Conservation (phyloP, 2,888 invertebrate genomes). For the Pseudanteris insignis region DNA sequence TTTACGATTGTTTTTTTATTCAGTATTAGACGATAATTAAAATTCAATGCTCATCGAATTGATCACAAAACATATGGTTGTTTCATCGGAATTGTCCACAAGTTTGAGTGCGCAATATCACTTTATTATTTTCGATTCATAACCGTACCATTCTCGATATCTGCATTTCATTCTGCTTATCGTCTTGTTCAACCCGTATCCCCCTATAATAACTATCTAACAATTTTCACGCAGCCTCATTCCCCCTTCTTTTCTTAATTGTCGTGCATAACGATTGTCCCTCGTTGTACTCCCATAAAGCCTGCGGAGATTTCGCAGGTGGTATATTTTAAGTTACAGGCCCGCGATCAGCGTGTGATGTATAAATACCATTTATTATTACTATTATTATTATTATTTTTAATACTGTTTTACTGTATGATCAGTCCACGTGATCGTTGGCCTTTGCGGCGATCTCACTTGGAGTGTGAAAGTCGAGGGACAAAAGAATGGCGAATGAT, state of each 20-base stretch:
- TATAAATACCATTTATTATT: neutral
- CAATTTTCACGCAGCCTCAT: neutral
- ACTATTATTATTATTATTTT: slow-evolving; percentile 19
- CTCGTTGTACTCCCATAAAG: slow-evolving; percentile 54
- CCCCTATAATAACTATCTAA: no score
- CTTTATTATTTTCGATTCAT: no score
- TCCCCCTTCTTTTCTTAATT: slow-evolving; percentile 31
- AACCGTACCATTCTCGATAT: no score
- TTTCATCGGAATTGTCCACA: no score
- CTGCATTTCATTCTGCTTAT: no score
- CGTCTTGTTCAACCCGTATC: no score
- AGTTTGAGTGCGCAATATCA: no score
- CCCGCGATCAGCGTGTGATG: slow-evolving; percentile 39
- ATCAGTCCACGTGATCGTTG: slow-evolving; percentile 36
- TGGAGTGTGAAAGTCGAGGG: slow-evolving; percentile 53
- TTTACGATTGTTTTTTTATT: no score
- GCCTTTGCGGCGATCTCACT: slow-evolving; percentile 55
- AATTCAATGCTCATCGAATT: no score
- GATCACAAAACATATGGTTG: no score
- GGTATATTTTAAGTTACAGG: slow-evolving; percentile 53
- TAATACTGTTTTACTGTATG: slow-evolving; percentile 14
- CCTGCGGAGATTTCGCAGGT: slow-evolving; percentile 59
- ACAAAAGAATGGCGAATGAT: slow-evolving; percentile 36
- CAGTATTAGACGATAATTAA: no score
- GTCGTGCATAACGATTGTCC: slow-evolving; percentile 41